Base-by-base conservation (phyloP, 2,113 vertebrate species). In the Oplegnathus fasciatus region DNA sequence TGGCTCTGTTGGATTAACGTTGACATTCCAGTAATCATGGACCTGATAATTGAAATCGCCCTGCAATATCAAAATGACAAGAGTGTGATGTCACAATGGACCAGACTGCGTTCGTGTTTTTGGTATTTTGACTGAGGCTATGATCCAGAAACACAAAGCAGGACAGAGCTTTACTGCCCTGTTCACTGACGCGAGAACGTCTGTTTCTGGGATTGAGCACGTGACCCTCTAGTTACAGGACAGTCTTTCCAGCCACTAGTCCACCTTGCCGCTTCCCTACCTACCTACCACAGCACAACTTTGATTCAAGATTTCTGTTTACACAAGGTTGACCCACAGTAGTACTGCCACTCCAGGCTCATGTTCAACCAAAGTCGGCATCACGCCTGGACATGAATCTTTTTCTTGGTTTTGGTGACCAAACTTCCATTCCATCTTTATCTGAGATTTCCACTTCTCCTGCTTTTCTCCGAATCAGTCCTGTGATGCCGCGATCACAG, bases 271-370 rank as follows among this genome's bases (percentile, higher is more conserved):
- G 78, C 75, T 62, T 85, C 81, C 80, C 64, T 78, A 82, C 73
- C 78, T 61, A 75, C 32, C 50, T 37, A 28, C 65, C 68, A 71
- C 80, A 85, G 89, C 90, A 93, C 91, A 91, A 87, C 74, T 88
- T 75, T 75, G 70, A 88, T 86, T 76, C 55, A 72, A 44, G 82
- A 62, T 84, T 85, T 82, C 57, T 0, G 22, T 88, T 85, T 84
- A 84, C 81, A 78, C 75, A 48, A 64, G 40, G 57, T 70, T 80
- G 81, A 82, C 78, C 54, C 50, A 74, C 68, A 62, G 73, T 61
- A 55, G 71, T 74, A 85, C 89, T 89, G 88, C 86, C 83, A 78
- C 79, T 83, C 75, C 68, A 69, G 89, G 75, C 77, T 88, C 60
- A 57, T 14, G 48, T 52, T 86, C 28, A 87, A 88, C 88, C 89